These are phyloP conservation scores for Epizoanthus scotinus DNA, from an alignment of 92 coral and sea anemone species.

Conservation along the genomic window DNA sequence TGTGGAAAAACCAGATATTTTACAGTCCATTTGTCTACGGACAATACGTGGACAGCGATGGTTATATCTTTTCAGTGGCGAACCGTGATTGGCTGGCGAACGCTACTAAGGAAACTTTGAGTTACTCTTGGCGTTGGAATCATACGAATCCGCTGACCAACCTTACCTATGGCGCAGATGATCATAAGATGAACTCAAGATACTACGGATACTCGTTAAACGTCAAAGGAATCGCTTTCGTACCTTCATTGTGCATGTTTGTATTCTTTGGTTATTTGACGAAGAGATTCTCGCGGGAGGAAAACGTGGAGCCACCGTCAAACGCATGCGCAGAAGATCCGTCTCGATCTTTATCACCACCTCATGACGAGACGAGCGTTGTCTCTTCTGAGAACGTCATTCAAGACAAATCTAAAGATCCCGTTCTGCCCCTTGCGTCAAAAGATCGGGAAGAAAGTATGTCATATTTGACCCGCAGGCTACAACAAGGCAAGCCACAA, in stretches of 20 bases:
- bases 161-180: slow-evolving; percentile 64
- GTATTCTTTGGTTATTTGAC: slow-evolving; percentile 70
- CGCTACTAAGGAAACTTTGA: slow-evolving; percentile 68
- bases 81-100: slow-evolving; percentile 72
- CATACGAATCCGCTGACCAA: slow-evolving; percentile 69
- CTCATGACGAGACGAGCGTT: not conserved
- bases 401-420: not conserved
- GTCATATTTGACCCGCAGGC: not conserved
- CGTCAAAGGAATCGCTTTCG: slow-evolving; percentile 80
- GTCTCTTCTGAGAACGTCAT: not conserved
- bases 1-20: slow-evolving; percentile 94
- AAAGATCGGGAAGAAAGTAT: not conserved
- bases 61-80: slow-evolving; percentile 66
- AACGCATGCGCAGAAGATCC: not conserved
- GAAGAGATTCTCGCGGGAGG: slow-evolving; percentile 72
- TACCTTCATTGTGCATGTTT: slow-evolving; percentile 73
- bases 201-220: slow-evolving; percentile 61
- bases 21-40: slow-evolving; percentile 79
- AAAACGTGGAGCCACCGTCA: slow-evolving; percentile 20
- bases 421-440: not conserved
- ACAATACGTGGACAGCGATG: slow-evolving; percentile 69
- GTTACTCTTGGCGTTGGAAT: slow-evolving; percentile 81
- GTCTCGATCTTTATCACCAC: not conserved
- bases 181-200: slow-evolving; percentile 78
- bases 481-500: slow-evolving; percentile 12